Evolutionary conservation across 2,113 vertebrate genomes (phyloP).

Genomic region (Microtus pennsylvanicus): DNA sequence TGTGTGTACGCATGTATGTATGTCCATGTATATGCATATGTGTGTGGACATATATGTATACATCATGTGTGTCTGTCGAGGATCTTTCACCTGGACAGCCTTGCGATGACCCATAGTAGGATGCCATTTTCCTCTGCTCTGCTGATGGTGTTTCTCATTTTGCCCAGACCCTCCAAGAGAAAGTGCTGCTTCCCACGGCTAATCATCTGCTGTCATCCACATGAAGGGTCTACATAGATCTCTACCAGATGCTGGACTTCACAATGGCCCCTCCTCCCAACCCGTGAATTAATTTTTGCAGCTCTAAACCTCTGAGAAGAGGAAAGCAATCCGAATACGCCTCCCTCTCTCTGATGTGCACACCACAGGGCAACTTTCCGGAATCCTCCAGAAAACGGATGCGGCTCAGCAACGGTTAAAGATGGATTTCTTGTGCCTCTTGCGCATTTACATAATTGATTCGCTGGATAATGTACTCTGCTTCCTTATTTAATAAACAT

Average conservation of each 20-base stretch:
- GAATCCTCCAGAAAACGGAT: constrained; percentile 85
- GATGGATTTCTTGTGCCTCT: constrained; percentile 86
- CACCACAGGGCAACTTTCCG: constrained; percentile 76
- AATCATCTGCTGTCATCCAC: constrained; percentile 81
- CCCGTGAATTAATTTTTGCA: constrained; percentile 68
- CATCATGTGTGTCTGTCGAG: background rate
- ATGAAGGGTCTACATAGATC: constrained; percentile 70
- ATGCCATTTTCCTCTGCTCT: constrained; percentile 66
- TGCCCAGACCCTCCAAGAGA: constrained; percentile 78
- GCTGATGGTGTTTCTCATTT: constrained; percentile 76
- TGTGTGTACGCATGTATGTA: background rate
- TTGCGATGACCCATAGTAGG: constrained; percentile 66
- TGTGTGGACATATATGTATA: background rate
- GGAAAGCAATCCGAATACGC: constrained; percentile 27
- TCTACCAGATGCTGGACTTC: constrained; percentile 76
- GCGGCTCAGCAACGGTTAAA: constrained; percentile 87
- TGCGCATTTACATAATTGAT: constrained; percentile 91
- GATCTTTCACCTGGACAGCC: constrained; percentile 31
- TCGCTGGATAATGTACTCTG: constrained; percentile 89
- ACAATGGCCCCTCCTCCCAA: constrained; percentile 69
- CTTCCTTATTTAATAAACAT: constrained; percentile 92
- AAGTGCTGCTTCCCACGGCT: constrained; percentile 73
- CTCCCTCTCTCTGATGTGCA: background rate
- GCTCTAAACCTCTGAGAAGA: constrained; percentile 67
- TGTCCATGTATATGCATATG: background rate